phyloP scores from a whole-genome alignment of 2,113 vertebrate species.

The Pedetes capensis region DNA sequence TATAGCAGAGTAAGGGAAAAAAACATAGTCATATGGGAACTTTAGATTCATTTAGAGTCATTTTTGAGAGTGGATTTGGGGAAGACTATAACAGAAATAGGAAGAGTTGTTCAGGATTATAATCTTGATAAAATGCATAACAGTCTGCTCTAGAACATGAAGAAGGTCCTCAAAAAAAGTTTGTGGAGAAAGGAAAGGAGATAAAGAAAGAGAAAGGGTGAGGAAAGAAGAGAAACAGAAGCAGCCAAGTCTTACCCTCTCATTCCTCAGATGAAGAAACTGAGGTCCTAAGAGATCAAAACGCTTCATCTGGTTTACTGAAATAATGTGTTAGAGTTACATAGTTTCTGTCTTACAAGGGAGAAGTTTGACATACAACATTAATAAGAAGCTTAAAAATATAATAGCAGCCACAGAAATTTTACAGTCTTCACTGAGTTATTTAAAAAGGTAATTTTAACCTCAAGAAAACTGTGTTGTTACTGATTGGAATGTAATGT shows the following conservation, averaged over 20 bases:
- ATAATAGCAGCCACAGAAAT: constrained; percentile 16
- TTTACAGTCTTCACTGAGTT: constrained; percentile 46
- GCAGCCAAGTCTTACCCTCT: not conserved
- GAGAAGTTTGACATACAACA: not conserved
- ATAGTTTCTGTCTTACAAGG: not conserved
- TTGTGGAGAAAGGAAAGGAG: not conserved
- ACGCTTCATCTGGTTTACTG: not conserved
- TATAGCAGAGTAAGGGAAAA: not conserved
- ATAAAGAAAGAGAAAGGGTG: not conserved
- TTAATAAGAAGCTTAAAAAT: not conserved
- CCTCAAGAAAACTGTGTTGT: constrained; percentile 41
- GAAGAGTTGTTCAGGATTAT: not conserved
- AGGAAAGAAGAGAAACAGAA: not conserved
- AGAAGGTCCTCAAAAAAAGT: not conserved
- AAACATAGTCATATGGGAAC: not conserved
- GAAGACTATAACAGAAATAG: not conserved
- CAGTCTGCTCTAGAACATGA: not conserved
- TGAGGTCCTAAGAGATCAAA: not conserved
- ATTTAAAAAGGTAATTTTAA: constrained; percentile 37
- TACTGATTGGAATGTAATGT: constrained; percentile 25
- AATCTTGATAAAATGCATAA: not conserved
- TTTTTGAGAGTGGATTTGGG: not conserved
- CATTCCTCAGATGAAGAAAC: not conserved
- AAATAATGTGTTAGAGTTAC: not conserved
- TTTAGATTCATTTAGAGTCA: not conserved